Base-by-base conservation (phyloP, 2,888 invertebrate species). In the Phorcus lineatus region DNA sequence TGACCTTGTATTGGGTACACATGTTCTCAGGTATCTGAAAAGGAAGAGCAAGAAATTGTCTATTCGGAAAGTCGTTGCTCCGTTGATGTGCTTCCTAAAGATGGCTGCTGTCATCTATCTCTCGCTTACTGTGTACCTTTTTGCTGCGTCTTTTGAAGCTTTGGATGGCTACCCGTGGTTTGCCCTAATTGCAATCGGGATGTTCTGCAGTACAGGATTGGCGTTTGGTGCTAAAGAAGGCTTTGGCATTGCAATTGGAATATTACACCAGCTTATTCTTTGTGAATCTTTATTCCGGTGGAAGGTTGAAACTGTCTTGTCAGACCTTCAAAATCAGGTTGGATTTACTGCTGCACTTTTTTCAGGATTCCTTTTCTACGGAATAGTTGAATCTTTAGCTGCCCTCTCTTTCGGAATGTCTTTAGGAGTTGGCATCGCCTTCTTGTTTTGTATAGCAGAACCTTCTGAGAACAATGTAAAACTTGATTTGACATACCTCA, bases 231-330 rank as follows among this genome's bases (percentile, higher is more conserved):
- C 80, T 7, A 66, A 82, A 28, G 86, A 87, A 77, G 87, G 86
- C 2, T 84, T 85, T 79, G 86, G 86, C 19, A 86, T 86, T 78
- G 84, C 85, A 1, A 78, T 87, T 16, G 87, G 87, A 40, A 79
- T 83, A 11, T 57, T 81, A 54, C 81, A 81, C 31, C 66, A 85
- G 7, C 81, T 86, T 9, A 11, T 87, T 7, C 81, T 84, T n/a
- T 77, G 54, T 40, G 86, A 86, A 53, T 77, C 80, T 6, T 70
- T 84, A 7, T 47, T 83, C 11, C 75, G 84, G 17, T 87, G 84
- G 85, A 80, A 83, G 52, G 52, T 81, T 17, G 81, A 75, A 16
- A 79, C 74, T 7, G 22, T 47, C 6, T 83, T 82, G 54, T 77
- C 74, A 17, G 67, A 79, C 0, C 31, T 80, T 0, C 67, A 76